phyloP scores from a whole-genome alignment of 2,113 vertebrate species.

The Mesitornis unicolor region DNA sequence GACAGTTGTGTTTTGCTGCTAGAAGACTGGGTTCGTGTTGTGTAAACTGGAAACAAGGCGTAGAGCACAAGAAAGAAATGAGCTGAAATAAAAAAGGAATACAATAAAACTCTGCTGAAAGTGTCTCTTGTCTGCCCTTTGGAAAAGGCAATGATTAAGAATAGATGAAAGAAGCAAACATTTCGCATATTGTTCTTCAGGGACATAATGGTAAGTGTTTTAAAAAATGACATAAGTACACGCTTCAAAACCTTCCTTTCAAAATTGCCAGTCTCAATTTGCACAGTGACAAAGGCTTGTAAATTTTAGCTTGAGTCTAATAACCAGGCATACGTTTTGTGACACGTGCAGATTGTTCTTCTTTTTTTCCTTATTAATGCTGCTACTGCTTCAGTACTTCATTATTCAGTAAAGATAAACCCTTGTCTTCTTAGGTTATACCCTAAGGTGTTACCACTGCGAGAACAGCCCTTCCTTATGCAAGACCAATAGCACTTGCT shows the following conservation, averaged over 20 bases:
- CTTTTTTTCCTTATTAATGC: neutral
- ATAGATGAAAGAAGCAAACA: neutral
- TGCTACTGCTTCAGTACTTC: neutral
- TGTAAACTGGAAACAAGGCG: neutral
- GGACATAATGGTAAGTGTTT: neutral
- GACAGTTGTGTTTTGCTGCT: neutral
- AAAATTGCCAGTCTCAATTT: neutral
- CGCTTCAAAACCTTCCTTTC: neutral
- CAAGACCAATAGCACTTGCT: conserved; percentile 58
- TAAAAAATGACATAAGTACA: neutral
- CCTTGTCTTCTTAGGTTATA: conserved; percentile 1
- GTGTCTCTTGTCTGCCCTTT: neutral
- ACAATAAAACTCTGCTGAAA: neutral
- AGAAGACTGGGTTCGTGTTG: neutral
- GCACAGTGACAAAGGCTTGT: neutral
- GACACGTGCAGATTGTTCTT: neutral
- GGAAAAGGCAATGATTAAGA: neutral
- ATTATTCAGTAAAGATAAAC: neutral
- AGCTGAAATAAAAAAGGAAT: neutral
- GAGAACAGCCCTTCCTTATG: conserved; percentile 61
- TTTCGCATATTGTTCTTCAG: neutral
- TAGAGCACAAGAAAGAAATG: neutral
- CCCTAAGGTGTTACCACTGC: conserved; percentile 62
- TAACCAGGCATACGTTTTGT: neutral
- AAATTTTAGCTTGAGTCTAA: neutral